Conservation (phyloP, 2,888 invertebrate species). For the Leptinotarsa peninsularis region DNA sequence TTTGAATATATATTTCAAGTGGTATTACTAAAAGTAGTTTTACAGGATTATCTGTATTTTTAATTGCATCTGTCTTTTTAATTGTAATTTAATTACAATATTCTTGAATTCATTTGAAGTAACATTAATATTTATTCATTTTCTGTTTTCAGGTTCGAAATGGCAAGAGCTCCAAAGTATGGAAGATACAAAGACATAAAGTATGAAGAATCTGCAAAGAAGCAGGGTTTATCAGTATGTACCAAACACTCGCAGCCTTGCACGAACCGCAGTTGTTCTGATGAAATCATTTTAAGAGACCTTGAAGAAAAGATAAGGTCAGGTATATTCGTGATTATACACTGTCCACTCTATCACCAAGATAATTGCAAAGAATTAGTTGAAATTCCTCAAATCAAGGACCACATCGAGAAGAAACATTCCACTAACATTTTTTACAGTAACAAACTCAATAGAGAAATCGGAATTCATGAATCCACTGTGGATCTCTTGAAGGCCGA, state of each 20-base stretch:
- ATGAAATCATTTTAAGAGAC: constrained; percentile 33
- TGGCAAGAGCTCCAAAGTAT: constrained; percentile 31
- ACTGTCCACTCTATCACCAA: constrained; percentile 40
- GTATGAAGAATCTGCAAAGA: constrained; percentile 28
- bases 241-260: constrained; percentile 38
- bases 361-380: constrained; percentile 32
- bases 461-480: constrained; percentile 5
- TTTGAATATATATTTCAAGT: no score
- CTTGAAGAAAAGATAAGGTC: constrained; percentile 34
- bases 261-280: constrained; percentile 32
- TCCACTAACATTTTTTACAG: constrained; percentile 20
- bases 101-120: no score
- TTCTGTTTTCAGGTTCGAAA: not conserved
- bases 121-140: no score
- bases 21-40: no score
- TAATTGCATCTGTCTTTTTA: no score
- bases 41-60: no score
- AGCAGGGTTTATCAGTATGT: constrained; percentile 34
- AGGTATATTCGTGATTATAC: constrained; percentile 35
- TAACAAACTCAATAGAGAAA: constrained; percentile 6
- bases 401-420: constrained; percentile 39
- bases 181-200: constrained; percentile 35
- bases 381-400: constrained; percentile 30
- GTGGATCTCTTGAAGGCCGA: constrained; percentile 19
- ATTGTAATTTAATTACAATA: no score